Base-by-base conservation (phyloP, 2,113 vertebrate species). In the Eulemur rufifrons region DNA sequence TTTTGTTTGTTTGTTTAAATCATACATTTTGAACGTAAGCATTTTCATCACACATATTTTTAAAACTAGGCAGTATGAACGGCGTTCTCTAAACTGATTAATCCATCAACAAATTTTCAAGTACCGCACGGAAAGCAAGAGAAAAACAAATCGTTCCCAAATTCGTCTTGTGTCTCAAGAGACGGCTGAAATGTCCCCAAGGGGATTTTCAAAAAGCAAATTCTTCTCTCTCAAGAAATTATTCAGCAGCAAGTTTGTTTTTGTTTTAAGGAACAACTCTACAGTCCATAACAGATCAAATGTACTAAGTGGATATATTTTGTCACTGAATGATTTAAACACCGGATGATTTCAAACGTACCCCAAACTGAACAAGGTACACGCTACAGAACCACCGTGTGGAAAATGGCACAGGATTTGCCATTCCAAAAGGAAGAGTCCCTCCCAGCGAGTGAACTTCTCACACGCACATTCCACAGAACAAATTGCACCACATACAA, bases 381-480 rank as follows among this genome's bases (percentile, higher is more conserved):
- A n/a, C 29, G 18, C 91, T 47, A 32, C 2, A 92, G 21, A 85
- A 76, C 9, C 68, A 66, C 39, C 5, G 25, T 5, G 15, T 34
- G 13, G 59, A 81, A 90, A 89, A 80, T 5, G 27, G 34, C 4
- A 56, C n/a, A 94, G 61, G 37, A 56, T 45, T 80, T 45, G 74
- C 14, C 61, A 54, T 20, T 87, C 63, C 39, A 68, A 85, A 92
- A 97, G 86, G 83, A 91, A 95, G 69, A 74, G 69, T 88, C 71
- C 81, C 91, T 77, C 95, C 88, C 80, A 92, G 69, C 4, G n/a
- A 90, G 69, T 73, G 47, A 83, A 91, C 84, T 87, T 95, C 89
- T 76, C 95, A 84, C 61, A 95, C 82, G 50, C 45, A 86, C 90
- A 92, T 97, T 96, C 95, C 96, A 85, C 83, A 91, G 64, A 91